phyloP scores from a whole-genome alignment of 53 echinoderm and acorn worm species.

The Apostichopus leukothele region DNA sequence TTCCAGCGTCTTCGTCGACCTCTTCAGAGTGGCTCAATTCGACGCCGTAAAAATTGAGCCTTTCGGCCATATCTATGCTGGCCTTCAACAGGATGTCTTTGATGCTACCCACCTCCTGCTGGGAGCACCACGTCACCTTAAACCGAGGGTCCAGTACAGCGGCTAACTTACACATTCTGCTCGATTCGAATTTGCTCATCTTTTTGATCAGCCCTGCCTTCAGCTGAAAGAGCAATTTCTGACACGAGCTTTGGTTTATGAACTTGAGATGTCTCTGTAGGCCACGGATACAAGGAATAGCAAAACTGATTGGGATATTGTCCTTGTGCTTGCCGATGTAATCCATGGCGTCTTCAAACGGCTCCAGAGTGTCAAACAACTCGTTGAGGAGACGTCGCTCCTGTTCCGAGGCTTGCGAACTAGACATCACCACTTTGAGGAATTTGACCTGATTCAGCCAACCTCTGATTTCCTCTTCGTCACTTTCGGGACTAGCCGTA shows the following conservation, averaged over 20 bases:
- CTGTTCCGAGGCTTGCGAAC: conserved; percentile 1
- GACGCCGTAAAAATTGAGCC: conserved; percentile 2
- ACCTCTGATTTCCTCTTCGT: background rate
- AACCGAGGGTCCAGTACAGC: conserved; percentile 50
- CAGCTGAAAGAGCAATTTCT: conserved; percentile 44
- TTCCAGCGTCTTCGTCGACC: conserved; percentile 21
- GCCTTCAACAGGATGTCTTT: conserved; percentile 36
- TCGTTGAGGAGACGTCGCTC: conserved; percentile 26
- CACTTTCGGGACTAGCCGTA: background rate
- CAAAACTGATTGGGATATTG: conserved; percentile 45
- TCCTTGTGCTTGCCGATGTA: conserved; percentile 39
- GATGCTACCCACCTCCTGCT: conserved; percentile 16
- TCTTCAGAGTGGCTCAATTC: conserved; percentile 26
- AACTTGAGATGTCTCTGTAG: conserved; percentile 45
- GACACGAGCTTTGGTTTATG: conserved; percentile 14
- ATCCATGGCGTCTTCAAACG: conserved; percentile 58
- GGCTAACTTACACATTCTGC: conserved; percentile 34
- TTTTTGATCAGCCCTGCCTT: conserved; percentile 32
- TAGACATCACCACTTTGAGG: conserved; percentile 3
- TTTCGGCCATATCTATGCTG: conserved; percentile 22
- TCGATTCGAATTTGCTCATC: conserved; percentile 32
- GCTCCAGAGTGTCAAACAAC: conserved; percentile 45
- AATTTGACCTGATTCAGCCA: conserved; percentile 39
- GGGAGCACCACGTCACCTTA: conserved; percentile 44
- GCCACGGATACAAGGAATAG: conserved; percentile 52